These are phyloP conservation scores for Trypoxylon attenuatum DNA, from an alignment of 2,888 invertebrate species.

Conservation along the genomic window DNA sequence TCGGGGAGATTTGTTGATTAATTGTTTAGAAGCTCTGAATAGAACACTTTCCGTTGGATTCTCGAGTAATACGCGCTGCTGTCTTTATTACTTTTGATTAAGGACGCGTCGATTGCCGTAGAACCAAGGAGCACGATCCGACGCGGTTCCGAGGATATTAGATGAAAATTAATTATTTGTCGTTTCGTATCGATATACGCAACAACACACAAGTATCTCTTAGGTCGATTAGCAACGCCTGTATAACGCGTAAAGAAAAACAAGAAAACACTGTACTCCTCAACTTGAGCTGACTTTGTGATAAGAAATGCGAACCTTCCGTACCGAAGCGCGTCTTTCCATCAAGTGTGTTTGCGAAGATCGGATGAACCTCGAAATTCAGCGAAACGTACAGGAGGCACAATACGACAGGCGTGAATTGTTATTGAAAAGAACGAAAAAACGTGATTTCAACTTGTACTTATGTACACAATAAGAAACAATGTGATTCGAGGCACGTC, in stretches of 20 bases:
- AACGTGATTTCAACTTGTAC: slow-evolving; percentile 35
- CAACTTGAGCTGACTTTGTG: slow-evolving; percentile 37
- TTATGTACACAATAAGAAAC: slow-evolving; percentile 44
- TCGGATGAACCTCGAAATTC: not conserved
- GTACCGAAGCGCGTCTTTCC: slow-evolving; percentile 17
- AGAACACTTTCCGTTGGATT: not conserved
- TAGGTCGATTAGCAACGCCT: slow-evolving; percentile 33
- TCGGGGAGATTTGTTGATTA: slow-evolving; percentile 58
- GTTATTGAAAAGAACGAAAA: slow-evolving; percentile 26
- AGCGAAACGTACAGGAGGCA: not conserved
- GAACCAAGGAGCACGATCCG: slow-evolving; percentile 2
- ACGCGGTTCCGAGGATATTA: slow-evolving; percentile 18
- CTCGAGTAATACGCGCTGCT: not conserved
- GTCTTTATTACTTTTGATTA: not conserved
- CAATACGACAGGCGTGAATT: slow-evolving; percentile 7
- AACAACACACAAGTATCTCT: slow-evolving; percentile 25
- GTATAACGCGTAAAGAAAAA: slow-evolving; percentile 17
- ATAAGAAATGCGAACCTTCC: slow-evolving; percentile 39
- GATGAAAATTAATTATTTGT: slow-evolving; percentile 12
- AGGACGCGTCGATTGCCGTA: slow-evolving; percentile 5
- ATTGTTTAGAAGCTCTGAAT: slow-evolving; percentile 39
- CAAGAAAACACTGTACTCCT: slow-evolving; percentile 17
- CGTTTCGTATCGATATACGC: slow-evolving; percentile 18
- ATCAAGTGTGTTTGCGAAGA: too few relatives aligned
- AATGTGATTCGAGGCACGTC: slow-evolving; percentile 45